Percentiles rank a stretch among this genome's conserved stretches.
Evolutionary conservation across 2,113 vertebrate genomes (phyloP).

Genomic region (Callipepla squamata): DNA sequence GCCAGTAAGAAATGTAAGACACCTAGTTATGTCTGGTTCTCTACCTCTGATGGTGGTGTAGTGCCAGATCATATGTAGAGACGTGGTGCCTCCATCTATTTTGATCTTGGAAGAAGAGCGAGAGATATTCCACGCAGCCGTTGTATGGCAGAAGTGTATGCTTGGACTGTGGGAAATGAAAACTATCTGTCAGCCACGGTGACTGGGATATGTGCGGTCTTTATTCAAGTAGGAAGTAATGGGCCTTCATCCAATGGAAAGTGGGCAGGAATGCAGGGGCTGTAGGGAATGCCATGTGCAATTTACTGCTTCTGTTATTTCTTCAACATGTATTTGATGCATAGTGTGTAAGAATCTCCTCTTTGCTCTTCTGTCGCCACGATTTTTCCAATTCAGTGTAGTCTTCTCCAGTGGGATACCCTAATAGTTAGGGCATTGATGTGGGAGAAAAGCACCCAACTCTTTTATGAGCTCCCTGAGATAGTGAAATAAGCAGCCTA

Average conservation of each 20-base stretch:
- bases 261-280: neutral
- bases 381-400: neutral
- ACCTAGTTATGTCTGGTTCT: neutral
- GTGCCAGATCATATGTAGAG: neutral
- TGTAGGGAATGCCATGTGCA: neutral
- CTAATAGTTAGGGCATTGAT: neutral
- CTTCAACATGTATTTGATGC: neutral
- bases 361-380: neutral
- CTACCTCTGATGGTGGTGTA: neutral
- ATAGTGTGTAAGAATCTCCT: accelerated
- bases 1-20: neutral
- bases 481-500: neutral
- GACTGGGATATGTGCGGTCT: neutral
- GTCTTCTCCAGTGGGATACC: neutral
- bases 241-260: neutral
- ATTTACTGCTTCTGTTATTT: neutral
- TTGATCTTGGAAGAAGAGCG: neutral
- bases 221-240: neutral
- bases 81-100: neutral
- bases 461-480: neutral
- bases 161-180: neutral
- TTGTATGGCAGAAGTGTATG: neutral
- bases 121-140: neutral
- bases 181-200: neutral
- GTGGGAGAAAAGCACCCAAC: neutral